Evolutionary conservation across 2,888 invertebrate genomes (phyloP).

Genomic region (Eristalinus aeneus): DNA sequence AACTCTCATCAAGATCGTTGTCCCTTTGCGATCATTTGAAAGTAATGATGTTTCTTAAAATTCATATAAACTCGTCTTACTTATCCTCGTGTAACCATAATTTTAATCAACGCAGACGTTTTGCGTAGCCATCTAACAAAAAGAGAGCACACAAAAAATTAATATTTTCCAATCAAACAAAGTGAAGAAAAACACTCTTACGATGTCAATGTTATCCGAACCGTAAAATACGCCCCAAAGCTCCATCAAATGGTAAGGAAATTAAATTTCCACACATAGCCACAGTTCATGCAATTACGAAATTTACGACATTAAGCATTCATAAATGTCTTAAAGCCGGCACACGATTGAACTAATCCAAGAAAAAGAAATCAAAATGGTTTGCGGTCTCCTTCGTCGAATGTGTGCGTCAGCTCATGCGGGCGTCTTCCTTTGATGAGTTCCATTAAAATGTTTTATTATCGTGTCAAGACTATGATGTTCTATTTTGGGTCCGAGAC

Average conservation of each 20-base stretch:
- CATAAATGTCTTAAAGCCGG: not conserved
- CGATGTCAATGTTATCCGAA: not conserved
- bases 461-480: constrained; percentile 28
- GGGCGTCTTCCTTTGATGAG: constrained; percentile 13
- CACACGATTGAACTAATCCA: not conserved
- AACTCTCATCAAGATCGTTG: too few relatives aligned
- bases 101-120: too few relatives aligned
- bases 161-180: not conserved
- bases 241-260: not conserved
- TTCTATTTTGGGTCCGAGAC: constrained; percentile 7
- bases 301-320: not conserved
- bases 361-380: not conserved
- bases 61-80: too few relatives aligned
- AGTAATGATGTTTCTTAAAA: too few relatives aligned
- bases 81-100: too few relatives aligned
- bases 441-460: constrained; percentile 37
- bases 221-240: not conserved
- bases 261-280: not conserved
- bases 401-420: not conserved
- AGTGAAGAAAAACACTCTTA: not conserved
- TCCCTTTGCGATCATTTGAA: too few relatives aligned
- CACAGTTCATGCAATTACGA: not conserved
- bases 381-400: not conserved
- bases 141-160: not conserved
- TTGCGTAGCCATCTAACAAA: not conserved